Evolutionary conservation across 2,888 invertebrate genomes (phyloP), one percentile per base, ranked within the genome.

Genomic region (Xylota sylvarum): DNA sequence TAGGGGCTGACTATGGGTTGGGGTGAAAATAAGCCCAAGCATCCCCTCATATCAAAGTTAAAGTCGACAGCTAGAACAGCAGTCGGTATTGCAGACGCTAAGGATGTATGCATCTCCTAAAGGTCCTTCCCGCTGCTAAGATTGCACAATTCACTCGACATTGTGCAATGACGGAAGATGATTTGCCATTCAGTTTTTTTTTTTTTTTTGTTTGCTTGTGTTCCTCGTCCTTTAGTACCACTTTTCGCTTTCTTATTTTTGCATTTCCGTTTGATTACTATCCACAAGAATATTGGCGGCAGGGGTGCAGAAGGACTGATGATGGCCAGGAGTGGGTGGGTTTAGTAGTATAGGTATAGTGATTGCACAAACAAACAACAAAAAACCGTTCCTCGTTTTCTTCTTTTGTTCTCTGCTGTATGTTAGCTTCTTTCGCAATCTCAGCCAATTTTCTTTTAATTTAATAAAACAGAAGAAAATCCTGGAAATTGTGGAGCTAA

Each of bases 361-460:
- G 77, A 77, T 81, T 81, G 81, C 70, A 65, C 40, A 69, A 70
- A 80, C 55, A 65, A 81, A 85, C 65, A 86, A 64, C 67, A 81
- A 76, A 76, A 85, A 81, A 65, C 72, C 81, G 69, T 69, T 86
- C 52, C 70, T 52, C 35, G 19, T 19, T 60, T 58, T 14, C 67
- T 37, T 52, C 70, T 70, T 14, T 62, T 52, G 17, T 52, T 4
- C 40, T 32, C 14, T 12, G 6, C n/a, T 43, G 48, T 62, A 60
- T 50, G 37, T 60, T 40, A 40, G 65, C 19, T 78, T 52, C 77
- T 82, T 86, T 86, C 55, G 82, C 86, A 86, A 86, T 86, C 82
- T 86, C 82, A 86, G 82, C 82, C 82, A 86, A 86, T 86, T 86
- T 86, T 86, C 86, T 86, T 86, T 86, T 86, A 86, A 86, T 86